Evolutionary conservation across 2,113 vertebrate genomes (phyloP).

Genomic region (Apus apus): DNA sequence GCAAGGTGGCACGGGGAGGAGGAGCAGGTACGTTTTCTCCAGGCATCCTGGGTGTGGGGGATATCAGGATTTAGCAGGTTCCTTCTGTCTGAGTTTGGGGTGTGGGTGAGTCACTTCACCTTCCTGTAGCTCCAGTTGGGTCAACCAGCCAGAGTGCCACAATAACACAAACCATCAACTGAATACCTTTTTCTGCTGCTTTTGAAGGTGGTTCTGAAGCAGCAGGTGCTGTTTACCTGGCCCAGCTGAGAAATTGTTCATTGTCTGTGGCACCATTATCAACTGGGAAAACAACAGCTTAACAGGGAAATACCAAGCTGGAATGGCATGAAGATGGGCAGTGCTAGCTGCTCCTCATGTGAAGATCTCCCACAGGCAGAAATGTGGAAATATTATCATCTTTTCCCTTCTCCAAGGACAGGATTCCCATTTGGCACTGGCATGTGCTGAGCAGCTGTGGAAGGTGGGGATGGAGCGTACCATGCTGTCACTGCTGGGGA

Average conservation of each 20-base stretch:
- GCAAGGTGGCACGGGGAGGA: neutral
- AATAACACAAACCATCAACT: neutral
- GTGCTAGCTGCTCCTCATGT: neutral
- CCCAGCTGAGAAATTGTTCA: neutral
- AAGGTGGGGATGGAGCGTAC: neutral
- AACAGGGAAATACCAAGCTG: neutral
- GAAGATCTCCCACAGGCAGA: neutral
- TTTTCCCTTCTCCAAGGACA: constrained; percentile 17
- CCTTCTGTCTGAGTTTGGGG: neutral
- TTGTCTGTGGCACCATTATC: neutral
- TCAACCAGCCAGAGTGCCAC: neutral
- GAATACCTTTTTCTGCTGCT: neutral
- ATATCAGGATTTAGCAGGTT: neutral
- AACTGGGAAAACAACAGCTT: neutral
- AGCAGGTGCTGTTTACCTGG: neutral
- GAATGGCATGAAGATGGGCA: neutral
- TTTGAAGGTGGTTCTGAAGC: neutral
- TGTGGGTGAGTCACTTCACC: neutral
- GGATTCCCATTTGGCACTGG: neutral
- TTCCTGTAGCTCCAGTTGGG: neutral
- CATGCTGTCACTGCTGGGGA: constrained; percentile 13
- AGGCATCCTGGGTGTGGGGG: fast-evolving
- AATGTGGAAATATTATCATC: neutral
- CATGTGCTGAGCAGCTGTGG: constrained; percentile 17
- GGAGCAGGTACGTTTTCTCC: neutral